Evolutionary conservation across 2,797 vertebrate genomes (phyloP), one percentile per base, ranked within the genome.

Genomic region (Champsocephalus esox): DNA sequence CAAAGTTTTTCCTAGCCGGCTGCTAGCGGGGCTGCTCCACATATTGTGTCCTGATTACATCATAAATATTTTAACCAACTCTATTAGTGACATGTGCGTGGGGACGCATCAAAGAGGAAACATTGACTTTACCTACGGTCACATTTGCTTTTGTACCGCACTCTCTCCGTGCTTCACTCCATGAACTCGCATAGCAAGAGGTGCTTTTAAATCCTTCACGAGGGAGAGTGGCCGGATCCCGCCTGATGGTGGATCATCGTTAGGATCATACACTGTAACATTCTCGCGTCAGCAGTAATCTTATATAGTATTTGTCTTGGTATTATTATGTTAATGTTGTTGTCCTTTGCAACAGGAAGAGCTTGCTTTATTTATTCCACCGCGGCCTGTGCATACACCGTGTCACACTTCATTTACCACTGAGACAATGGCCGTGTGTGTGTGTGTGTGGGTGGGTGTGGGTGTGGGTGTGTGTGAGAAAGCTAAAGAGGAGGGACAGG

Each of bases 261-360:
- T 86, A 87, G 78, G 64, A 87, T 89, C 89, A 64, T 84, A 87
- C 76, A 87, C 86, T 76, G 79, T 87, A 83, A 81, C 58, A 49
- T 87, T 73, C 74, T 67, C 19, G 50, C 68, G 74, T 89, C 90
- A 88, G 87, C 88, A 80, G 74, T 88, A 89, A 92, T 93, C 69
- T 50, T 68, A 74, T 80, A 81, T 57, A 52, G 59, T 77, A 87
- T 92, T 92, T 87, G 86, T 92, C 89, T 91, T 74, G 66, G 79
- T 85, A 66, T 91, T 85, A 66, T 91, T 88, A 87, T 87, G 84
- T 72, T 93, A 89, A 91, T 89, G 77, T 77, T 90, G 87, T 92
- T 90, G 87, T 92, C 86, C 85, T 87, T 88, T 88, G 84, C 58
- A 73, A 80, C 75, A 66, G 82, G 77, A 88, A 81, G 70, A 66